Base-by-base conservation (phyloP, 2,113 vertebrate species). In the Nerophis ophidion region DNA sequence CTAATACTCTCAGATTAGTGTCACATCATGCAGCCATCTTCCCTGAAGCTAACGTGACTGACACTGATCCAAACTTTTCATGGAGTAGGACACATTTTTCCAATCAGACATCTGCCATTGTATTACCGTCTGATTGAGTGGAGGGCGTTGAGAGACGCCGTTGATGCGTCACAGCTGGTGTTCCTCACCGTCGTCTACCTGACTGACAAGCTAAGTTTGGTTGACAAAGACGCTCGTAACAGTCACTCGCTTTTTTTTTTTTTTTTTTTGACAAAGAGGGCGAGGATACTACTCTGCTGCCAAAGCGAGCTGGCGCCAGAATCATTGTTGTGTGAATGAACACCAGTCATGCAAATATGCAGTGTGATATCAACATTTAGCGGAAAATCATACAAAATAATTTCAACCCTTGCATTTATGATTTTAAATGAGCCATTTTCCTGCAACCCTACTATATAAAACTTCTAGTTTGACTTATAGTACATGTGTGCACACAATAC, bases 1-100 rank as follows among this genome's bases (percentile, higher is more conserved):
- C 70, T 86, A 84, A 84, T 80, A 78, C 79, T 51, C 49, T 56
- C 57, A 82, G 83, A 86, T 88, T 88, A 87, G 75, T 47, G 81
- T 85, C 79, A 80, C 65, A 81, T 72, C 70, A 68, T 63, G 65
- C 60, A 60, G 56, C 60, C 61, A 65, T 83, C 61, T 83, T n/a
- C 78, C 77, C 77, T 64, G 6, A 58, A 81, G 85, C 81, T 68
- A 44, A 49, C 69, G 75, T 84, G 87, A 89, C 80, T 87, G 84
- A 82, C 81, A 76, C 56, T 55, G 69, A 84, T 77, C 62, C 68
- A 66, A 64, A 66, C 56, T 81, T 66, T 63, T 74, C 54, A 80
- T 33, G 48, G 74, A 82, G 65, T 76, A 42, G 74, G 79, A 76
- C 74, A 81, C 72, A 84, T 82, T 82, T 77, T 70, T 67, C 66